Conservation (phyloP, 92 coral and sea anemone species). For the Parazoanthus swiftii region DNA sequence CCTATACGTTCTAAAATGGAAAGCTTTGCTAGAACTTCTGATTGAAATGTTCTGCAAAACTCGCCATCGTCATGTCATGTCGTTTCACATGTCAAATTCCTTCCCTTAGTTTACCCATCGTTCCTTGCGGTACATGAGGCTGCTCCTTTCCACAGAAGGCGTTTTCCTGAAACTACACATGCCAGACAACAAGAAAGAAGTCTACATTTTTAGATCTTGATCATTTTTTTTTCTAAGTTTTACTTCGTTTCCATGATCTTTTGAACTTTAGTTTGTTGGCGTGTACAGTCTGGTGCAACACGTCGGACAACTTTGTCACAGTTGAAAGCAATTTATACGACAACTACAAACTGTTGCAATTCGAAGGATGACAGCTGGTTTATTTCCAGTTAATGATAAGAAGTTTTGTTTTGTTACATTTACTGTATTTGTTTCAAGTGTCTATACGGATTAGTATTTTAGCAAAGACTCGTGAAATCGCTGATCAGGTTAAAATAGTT, state of each 20-base stretch:
- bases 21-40: neutral
- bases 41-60: neutral
- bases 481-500: neutral
- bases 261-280: too few relatives aligned
- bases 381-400: too few relatives aligned
- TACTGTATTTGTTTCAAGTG: neutral
- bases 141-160: neutral
- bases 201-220: neutral
- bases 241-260: neutral
- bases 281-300: too few relatives aligned
- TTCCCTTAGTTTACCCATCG: too few relatives aligned
- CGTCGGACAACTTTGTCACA: too few relatives aligned
- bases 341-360: too few relatives aligned
- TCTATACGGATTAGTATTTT: neutral
- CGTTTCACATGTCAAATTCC: too few relatives aligned
- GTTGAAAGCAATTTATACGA: too few relatives aligned
- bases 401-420: too few relatives aligned
- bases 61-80: neutral
- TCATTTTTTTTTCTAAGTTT: too few relatives aligned
- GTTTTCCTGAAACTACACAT: neutral
- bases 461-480: neutral
- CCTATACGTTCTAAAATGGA: neutral
- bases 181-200: neutral
- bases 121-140: neutral
- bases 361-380: too few relatives aligned